phyloP scores from a whole-genome alignment of 2,797 vertebrate species.

The Sebastiscus tertius region DNA sequence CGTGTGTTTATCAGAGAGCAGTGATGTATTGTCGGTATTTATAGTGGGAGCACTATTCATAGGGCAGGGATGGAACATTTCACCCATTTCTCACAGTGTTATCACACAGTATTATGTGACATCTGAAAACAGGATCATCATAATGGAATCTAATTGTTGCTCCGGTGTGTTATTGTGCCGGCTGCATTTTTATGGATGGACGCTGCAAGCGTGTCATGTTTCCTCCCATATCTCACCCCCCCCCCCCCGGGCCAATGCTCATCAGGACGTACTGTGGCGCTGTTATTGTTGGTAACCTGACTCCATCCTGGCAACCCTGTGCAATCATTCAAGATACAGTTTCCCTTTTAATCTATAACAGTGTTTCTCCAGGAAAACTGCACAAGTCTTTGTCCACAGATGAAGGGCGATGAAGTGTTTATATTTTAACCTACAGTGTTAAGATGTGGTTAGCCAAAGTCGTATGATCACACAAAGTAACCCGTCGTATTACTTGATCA shows the following conservation, averaged over 20 bases:
- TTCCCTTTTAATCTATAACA: background rate
- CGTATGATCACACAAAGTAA: conserved; percentile 2
- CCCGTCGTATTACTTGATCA: background rate
- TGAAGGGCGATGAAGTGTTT: background rate
- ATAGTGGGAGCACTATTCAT: conserved; percentile 17
- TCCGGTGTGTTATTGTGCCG: background rate
- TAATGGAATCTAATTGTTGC: conserved; percentile 37
- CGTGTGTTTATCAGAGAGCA: conserved; percentile 54
- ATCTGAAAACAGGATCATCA: conserved; percentile 16
- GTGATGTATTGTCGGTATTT: conserved; percentile 30
- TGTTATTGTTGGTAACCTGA: conserved; percentile 47
- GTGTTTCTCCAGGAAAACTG: background rate
- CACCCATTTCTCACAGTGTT: conserved; percentile 21
- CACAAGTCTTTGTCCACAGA: background rate
- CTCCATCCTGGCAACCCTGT: background rate
- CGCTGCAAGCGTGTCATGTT: conserved; percentile 49
- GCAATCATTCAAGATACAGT: conserved; percentile 5
- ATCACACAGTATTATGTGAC: conserved; percentile 27
- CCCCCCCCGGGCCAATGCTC: background rate
- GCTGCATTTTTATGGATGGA: conserved; percentile 11
- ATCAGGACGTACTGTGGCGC: background rate
- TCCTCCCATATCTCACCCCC: conserved; percentile 45
- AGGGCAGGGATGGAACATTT: conserved; percentile 39
- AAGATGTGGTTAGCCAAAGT: conserved; percentile 2
- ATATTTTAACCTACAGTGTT: background rate